A percentile compares a stretch with the other conserved stretches of the same genome.
Evolutionary conservation across 1,140 invertebrate species (phyloP).

Genomic region (Sminthurides bifidus): DNA sequence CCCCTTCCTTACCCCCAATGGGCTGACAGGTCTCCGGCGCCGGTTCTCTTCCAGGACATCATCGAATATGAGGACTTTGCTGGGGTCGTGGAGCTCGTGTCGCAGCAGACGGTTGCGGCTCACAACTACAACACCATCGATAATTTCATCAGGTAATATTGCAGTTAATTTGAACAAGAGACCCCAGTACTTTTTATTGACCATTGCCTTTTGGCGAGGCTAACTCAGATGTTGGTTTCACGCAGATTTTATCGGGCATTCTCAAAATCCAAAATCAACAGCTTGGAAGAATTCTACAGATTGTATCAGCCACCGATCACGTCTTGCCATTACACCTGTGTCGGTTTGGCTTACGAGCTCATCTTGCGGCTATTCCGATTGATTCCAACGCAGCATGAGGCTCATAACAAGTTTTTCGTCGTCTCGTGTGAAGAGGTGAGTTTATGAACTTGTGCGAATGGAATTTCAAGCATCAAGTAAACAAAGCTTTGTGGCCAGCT

Average conservation of each 20-base stretch:
- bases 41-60: slow-evolving; percentile 44
- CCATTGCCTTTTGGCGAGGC: background rate
- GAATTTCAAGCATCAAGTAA: background rate
- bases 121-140: slow-evolving; percentile 75
- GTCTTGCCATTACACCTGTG: slow-evolving; percentile 68
- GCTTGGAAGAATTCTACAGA: slow-evolving; percentile 54
- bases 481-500: background rate
- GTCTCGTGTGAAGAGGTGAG: slow-evolving; percentile 74
- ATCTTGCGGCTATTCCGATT: slow-evolving; percentile 40
- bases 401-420: slow-evolving; percentile 49
- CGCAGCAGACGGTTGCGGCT: slow-evolving; percentile 60
- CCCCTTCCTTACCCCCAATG: slow-evolving; percentile 58
- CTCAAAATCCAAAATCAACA: slow-evolving; percentile 45
- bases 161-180: slow-evolving; percentile 6
- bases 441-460: background rate
- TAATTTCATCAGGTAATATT: slow-evolving; percentile 56
- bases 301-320: slow-evolving; percentile 65
- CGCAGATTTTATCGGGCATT: slow-evolving; percentile 58
- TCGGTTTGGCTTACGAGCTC: slow-evolving; percentile 69
- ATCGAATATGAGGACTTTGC: slow-evolving; percentile 67
- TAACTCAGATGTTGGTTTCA: background rate
- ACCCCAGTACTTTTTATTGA: slow-evolving; percentile 6
- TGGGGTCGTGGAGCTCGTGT: slow-evolving; percentile 56
- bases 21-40: slow-evolving; percentile 40
- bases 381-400: slow-evolving; percentile 16